phyloP scores from a whole-genome alignment of 1,140 invertebrate genomes.

The Branchinecta lindahli region DNA sequence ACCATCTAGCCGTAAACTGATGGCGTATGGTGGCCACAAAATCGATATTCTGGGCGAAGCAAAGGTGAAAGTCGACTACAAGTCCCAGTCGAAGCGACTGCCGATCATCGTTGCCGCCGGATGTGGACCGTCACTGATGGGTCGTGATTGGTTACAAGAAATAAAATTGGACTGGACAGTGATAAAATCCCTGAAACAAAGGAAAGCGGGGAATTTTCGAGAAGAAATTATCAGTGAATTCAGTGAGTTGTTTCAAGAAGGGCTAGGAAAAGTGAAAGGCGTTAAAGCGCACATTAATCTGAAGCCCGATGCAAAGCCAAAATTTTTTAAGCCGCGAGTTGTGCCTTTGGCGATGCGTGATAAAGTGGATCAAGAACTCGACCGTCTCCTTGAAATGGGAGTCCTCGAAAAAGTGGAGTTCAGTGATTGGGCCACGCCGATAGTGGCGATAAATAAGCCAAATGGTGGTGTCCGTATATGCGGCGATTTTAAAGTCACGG shows the following conservation, averaged over 20 bases:
- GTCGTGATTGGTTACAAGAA: slow-evolving; percentile 11
- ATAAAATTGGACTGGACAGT: slow-evolving; percentile 8
- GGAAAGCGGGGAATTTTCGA: not conserved
- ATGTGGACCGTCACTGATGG: slow-evolving; percentile 9
- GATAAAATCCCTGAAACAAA: not conserved
- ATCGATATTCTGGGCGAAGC: slow-evolving; percentile 12
- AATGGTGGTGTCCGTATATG: slow-evolving; percentile 28
- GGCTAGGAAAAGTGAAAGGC: slow-evolving; percentile 7
- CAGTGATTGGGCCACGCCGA: slow-evolving; percentile 29
- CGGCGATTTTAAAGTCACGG: slow-evolving; percentile 30
- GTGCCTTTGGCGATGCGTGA: slow-evolving; percentile 16
- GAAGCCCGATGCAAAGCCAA: slow-evolving; percentile 11
- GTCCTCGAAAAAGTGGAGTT: slow-evolving; percentile 23
- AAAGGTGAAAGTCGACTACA: slow-evolving; percentile 10
- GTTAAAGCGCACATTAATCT: not conserved
- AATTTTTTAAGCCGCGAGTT: slow-evolving; percentile 15
- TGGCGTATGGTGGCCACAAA: slow-evolving; percentile 7
- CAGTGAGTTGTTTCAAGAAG: slow-evolving; percentile 2
- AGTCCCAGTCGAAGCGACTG: not conserved
- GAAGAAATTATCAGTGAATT: not conserved
- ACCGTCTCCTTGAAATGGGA: slow-evolving; percentile 13
- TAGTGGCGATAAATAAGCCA: slow-evolving; percentile 30
- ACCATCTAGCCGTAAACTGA: not conserved
- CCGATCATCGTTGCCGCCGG: slow-evolving; percentile 12
- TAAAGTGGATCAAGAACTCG: not conserved